Evolutionary conservation across 2,888 invertebrate species (phyloP).

Genomic region (Chesias legatella): DNA sequence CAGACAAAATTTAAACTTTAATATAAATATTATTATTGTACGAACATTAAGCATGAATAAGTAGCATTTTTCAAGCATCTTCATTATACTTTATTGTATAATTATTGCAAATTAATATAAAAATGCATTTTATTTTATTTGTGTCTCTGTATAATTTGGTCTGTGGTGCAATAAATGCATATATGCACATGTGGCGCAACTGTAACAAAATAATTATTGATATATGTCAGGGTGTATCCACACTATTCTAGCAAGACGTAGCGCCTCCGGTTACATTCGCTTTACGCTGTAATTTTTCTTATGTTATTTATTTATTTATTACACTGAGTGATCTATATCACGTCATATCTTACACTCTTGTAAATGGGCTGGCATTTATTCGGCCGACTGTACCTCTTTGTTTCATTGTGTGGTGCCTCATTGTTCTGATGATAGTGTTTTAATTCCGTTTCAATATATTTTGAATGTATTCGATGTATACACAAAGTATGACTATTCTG

Average conservation of each 20-base stretch:
- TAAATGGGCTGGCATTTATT: slow-evolving; percentile 76
- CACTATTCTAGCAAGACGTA: slow-evolving; percentile 38
- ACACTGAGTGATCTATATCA: slow-evolving; percentile 79
- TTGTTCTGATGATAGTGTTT: slow-evolving; percentile 33
- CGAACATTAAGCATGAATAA: no score
- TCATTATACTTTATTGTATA: no score
- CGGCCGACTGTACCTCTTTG: slow-evolving; percentile 37
- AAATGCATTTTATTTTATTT: no score
- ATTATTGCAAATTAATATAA: no score
- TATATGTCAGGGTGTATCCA: slow-evolving; percentile 40
- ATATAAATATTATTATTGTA: no score
- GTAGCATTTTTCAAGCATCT: no score
- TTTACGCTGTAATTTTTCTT: slow-evolving; percentile 81
- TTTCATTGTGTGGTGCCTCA: slow-evolving; percentile 39
- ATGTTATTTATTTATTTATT: slow-evolving; percentile 81
- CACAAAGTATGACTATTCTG: slow-evolving; percentile 6
- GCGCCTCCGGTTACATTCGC: slow-evolving; percentile 79
- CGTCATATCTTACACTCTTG: slow-evolving; percentile 80
- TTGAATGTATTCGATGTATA: slow-evolving; percentile 20
- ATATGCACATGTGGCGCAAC: background rate
- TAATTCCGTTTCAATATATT: slow-evolving; percentile 24
- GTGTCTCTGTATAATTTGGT: no score
- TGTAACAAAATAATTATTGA: background rate
- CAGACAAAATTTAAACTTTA: no score
- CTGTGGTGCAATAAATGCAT: no score